These are phyloP conservation scores for Bos taurus DNA, from an alignment of 2,113 vertebrate species.

Conservation along the genomic window DNA sequence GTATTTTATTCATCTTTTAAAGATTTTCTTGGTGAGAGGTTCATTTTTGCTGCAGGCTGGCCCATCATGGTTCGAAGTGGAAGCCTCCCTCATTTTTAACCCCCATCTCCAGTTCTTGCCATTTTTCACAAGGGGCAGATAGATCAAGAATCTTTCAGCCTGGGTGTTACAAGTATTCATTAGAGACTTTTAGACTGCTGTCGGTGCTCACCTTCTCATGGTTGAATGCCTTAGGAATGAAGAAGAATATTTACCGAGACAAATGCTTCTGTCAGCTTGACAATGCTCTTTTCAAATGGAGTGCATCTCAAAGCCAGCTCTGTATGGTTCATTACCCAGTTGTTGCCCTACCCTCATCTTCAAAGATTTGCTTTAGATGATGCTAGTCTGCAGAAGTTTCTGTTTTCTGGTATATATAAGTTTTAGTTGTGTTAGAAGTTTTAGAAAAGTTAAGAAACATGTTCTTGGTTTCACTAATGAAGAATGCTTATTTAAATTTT, in stretches of 20 bases:
- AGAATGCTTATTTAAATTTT: conserved; percentile 21
- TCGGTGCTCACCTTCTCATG: conserved; percentile 71
- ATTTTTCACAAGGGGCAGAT: conserved; percentile 39
- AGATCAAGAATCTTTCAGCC: conserved; percentile 51
- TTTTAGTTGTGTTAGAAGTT: conserved; percentile 22
- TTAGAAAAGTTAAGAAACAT: background rate
- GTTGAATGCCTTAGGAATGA: conserved; percentile 66
- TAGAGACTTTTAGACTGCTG: conserved; percentile 69
- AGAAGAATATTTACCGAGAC: conserved; percentile 75
- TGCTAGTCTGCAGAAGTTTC: conserved; percentile 33
- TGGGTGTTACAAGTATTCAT: conserved; percentile 55
- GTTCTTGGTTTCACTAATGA: conserved; percentile 21
- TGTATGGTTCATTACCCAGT: conserved; percentile 70
- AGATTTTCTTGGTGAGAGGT: background rate
- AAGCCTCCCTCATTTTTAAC: conserved; percentile 1
- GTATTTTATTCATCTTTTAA: background rate
- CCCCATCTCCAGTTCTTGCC: background rate
- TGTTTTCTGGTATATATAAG: background rate
- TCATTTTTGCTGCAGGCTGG: background rate
- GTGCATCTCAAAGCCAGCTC: conserved; percentile 52
- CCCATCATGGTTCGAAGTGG: background rate
- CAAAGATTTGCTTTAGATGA: conserved; percentile 74
- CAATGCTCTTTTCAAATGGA: conserved; percentile 74
- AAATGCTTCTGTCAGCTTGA: conserved; percentile 75
- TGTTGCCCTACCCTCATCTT: conserved; percentile 54